phyloP scores from a whole-genome alignment of 2,888 invertebrate genomes.

The Trichogramma dendrolimi region DNA sequence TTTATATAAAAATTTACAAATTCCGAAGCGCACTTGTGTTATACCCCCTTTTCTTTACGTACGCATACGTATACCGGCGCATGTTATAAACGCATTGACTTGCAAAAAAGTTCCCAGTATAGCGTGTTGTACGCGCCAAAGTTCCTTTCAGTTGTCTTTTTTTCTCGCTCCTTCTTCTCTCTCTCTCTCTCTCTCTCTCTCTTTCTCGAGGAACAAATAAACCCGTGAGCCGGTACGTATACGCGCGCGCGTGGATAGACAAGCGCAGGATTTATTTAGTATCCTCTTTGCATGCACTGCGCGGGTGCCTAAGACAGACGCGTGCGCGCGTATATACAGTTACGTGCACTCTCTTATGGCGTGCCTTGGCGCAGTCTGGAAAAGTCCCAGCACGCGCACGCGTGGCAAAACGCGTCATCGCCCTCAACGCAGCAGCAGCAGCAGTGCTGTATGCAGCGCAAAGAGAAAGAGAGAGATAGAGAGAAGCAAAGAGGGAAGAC shows the following conservation, averaged over 20 bases:
- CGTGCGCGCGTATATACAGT: neutral
- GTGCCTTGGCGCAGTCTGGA: conserved; percentile 9
- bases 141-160: no score
- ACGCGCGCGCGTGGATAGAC: conserved; percentile 1
- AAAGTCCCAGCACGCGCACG: neutral
- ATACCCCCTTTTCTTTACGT: no score
- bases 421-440: conserved; percentile 2
- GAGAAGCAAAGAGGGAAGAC: no score
- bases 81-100: no score
- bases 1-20: no score
- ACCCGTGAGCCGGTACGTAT: neutral
- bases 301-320: neutral
- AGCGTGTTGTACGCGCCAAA: no score
- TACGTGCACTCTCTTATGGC: neutral
- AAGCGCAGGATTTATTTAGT: neutral
- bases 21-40: no score
- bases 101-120: no score
- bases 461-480: conserved; percentile 22
- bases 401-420: conserved; percentile 28
- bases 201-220: neutral
- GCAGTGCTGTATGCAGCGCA: conserved; percentile 32
- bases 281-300: neutral
- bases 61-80: no score
- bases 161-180: neutral
- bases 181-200: neutral